A percentile compares a stretch with the other conserved stretches of the same genome.
Conservation (phyloP, 2,797 vertebrate genomes). For the Xyrichtys novacula region DNA sequence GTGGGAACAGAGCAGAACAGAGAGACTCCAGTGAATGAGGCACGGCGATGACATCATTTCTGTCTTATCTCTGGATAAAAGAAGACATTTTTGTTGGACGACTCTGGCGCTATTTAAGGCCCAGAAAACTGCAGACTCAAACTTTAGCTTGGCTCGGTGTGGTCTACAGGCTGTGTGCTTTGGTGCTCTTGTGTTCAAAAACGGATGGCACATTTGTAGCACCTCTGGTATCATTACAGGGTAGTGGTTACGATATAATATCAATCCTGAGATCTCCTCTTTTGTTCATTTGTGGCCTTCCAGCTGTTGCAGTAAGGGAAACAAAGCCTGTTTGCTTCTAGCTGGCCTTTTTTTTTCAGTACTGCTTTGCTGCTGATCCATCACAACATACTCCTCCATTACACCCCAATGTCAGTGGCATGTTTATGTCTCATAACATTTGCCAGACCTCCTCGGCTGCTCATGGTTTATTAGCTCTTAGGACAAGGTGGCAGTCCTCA, state of each 20-base stretch:
- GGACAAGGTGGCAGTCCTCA: slow-evolving; percentile 11
- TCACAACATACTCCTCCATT: neutral
- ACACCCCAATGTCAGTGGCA: neutral
- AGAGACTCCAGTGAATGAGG: slow-evolving; percentile 35
- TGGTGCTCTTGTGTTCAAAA: neutral
- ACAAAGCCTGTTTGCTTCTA: neutral
- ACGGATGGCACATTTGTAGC: neutral
- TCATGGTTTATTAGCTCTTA: slow-evolving; percentile 21
- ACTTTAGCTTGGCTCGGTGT: slow-evolving; percentile 8
- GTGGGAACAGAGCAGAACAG: slow-evolving; percentile 57
- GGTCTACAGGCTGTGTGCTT: slow-evolving; percentile 13
- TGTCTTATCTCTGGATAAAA: slow-evolving; percentile 68
- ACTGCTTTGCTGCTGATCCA: neutral
- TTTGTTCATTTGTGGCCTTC: neutral
- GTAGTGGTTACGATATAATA: too few species aligned
- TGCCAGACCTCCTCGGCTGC: slow-evolving; percentile 32
- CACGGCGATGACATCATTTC: slow-evolving; percentile 60
- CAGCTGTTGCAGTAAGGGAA: neutral
- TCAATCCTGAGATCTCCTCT: neutral
- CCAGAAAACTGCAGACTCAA: slow-evolving; percentile 40
- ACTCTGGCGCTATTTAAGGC: slow-evolving; percentile 60
- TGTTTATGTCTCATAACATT: slow-evolving; percentile 31
- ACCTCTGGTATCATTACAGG: neutral
- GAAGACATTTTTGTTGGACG: slow-evolving; percentile 60
- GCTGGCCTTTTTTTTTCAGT: neutral